These are phyloP conservation scores for Listronotus bonariensis DNA, from an alignment of 1,140 invertebrate genomes.

Conservation along the genomic window DNA sequence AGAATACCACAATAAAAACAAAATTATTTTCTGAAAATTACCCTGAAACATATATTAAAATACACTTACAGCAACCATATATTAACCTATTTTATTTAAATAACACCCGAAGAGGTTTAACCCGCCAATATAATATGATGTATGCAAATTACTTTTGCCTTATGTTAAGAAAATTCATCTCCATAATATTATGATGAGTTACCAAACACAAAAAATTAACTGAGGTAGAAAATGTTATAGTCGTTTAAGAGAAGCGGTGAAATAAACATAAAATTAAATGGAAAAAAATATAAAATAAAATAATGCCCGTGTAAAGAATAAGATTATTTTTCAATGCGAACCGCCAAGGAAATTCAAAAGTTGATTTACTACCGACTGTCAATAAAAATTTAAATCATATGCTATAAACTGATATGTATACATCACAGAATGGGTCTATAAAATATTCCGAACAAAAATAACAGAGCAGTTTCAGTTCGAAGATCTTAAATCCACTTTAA, in stretches of 20 bases:
- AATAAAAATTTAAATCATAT: slow-evolving; percentile 53
- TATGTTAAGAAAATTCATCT: too few species aligned
- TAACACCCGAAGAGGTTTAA: too few species aligned
- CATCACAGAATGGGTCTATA: slow-evolving; percentile 42
- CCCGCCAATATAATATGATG: too few species aligned
- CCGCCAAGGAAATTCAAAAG: slow-evolving; percentile 34
- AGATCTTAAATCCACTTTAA: slow-evolving; percentile 30
- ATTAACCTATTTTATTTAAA: too few species aligned
- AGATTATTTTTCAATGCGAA: slow-evolving; percentile 28
- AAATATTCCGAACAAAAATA: slow-evolving; percentile 37
- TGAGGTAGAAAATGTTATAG: neutral
- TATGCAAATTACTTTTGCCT: too few species aligned
- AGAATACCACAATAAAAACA: too few species aligned
- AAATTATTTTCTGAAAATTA: too few species aligned
- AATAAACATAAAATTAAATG: slow-evolving; percentile 27
- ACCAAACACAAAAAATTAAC: too few species aligned
- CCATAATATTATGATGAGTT: too few species aligned
- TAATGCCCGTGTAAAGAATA: slow-evolving; percentile 15
- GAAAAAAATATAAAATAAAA: slow-evolving; percentile 23
- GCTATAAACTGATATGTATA: slow-evolving; percentile 51
- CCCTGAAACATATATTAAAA: too few species aligned
- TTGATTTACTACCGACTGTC: slow-evolving; percentile 48
- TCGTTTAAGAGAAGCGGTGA: slow-evolving; percentile 3
- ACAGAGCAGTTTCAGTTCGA: neutral
- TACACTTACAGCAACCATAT: too few species aligned